phyloP scores from a whole-genome alignment of 2,888 invertebrate genomes.

The Troides helena region DNA sequence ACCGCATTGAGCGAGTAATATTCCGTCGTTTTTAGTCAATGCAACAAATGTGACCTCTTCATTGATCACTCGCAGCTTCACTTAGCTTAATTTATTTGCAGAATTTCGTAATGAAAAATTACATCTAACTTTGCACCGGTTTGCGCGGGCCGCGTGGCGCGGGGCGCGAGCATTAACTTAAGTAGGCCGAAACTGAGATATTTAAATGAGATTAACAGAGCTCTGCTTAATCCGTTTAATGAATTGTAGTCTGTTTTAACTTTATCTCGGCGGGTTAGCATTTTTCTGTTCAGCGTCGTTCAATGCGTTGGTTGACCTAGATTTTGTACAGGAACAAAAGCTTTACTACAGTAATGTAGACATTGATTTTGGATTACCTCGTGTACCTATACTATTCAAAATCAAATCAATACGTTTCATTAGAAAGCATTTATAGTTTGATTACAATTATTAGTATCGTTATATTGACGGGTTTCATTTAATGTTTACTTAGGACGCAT shows the following conservation, averaged over 20 bases:
- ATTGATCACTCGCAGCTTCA: too few relatives aligned
- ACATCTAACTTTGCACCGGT: slow-evolving; percentile 18
- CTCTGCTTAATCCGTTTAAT: slow-evolving; percentile 26
- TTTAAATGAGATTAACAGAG: slow-evolving; percentile 29
- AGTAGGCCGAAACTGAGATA: slow-evolving; percentile 28
- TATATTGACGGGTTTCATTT: too few relatives aligned
- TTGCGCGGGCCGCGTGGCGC: neutral
- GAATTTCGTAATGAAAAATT: slow-evolving; percentile 24
- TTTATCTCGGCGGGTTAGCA: slow-evolving; percentile 11
- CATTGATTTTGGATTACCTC: neutral
- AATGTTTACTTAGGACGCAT: too few relatives aligned
- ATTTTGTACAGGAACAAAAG: neutral
- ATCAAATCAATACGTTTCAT: too few relatives aligned
- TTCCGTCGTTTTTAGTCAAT: too few relatives aligned
- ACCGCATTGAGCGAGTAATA: too few relatives aligned
- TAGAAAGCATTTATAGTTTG: too few relatives aligned
- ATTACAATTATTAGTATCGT: too few relatives aligned
- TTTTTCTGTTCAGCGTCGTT: slow-evolving; percentile 22
- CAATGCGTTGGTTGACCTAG: slow-evolving; percentile 21
- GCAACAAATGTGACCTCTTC: too few relatives aligned
- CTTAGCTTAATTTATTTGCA: neutral
- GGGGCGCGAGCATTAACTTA: slow-evolving; percentile 17
- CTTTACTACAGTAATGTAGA: neutral
- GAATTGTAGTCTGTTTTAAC: slow-evolving; percentile 29
- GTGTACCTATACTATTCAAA: neutral